Conservation (phyloP, 1,140 invertebrate species). For the Drosophila rhopaloa region DNA sequence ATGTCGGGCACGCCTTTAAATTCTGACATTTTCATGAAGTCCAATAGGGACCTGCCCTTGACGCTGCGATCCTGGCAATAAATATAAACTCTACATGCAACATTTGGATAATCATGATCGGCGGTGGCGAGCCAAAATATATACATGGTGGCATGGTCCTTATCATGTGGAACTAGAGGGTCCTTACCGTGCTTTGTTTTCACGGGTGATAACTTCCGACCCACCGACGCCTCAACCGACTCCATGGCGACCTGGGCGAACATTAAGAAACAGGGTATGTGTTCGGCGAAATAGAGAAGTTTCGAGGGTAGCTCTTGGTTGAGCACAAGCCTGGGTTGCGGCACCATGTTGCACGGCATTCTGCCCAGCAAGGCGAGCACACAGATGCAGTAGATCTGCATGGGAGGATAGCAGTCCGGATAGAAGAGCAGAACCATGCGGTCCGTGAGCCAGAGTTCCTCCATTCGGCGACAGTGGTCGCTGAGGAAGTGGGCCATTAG, state of each 20-base stretch:
- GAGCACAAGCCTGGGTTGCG: neutral
- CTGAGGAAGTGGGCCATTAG: slow-evolving; percentile 22
- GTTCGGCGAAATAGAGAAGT: slow-evolving; percentile 16
- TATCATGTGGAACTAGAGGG: no score
- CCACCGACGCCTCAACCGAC: neutral
- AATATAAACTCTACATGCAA: neutral
- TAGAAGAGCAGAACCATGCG: slow-evolving; percentile 9
- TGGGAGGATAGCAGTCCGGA: slow-evolving; percentile 4
- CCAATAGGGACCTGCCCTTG: neutral
- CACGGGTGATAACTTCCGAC: no score
- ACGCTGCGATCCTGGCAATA: neutral
- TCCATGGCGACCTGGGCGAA: slow-evolving; percentile 2
- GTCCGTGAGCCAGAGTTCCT: slow-evolving; percentile 27
- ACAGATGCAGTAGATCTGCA: slow-evolving; percentile 10
- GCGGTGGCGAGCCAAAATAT: slow-evolving; percentile 28
- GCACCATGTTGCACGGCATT: neutral
- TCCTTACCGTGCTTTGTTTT: no score
- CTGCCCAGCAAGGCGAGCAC: slow-evolving; percentile 4
- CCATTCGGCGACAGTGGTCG: slow-evolving; percentile 23
- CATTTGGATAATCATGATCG: neutral
- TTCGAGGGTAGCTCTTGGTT: neutral
- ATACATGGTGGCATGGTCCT: neutral
- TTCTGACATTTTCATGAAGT: slow-evolving; percentile 1
- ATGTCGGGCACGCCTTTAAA: slow-evolving; percentile 1
- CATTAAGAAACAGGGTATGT: slow-evolving; percentile 18